Base-by-base conservation (phyloP, 2,797 vertebrate genomes). In the Gastrophryne carolinensis region DNA sequence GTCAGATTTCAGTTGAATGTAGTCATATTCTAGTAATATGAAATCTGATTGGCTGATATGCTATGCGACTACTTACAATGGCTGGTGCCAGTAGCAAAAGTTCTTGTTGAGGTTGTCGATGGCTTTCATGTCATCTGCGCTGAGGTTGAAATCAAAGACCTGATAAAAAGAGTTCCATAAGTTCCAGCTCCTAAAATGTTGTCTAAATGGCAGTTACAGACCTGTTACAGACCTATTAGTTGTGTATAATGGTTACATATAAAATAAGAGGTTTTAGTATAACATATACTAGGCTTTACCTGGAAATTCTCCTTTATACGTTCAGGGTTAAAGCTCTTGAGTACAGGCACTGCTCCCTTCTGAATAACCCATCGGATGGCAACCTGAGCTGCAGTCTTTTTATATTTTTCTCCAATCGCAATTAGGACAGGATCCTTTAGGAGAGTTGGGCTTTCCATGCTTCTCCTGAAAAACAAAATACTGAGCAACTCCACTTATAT, bases 121-220 rank as follows among this genome's bases (percentile, higher is more conserved):
- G 10, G 11, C 10, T 34, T 73, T n/a, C 79, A 79, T 79, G n/a
- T 84, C 83, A 24, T 79, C 73, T 1, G 23, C 4, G 9, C 64
- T 53, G 30, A 81, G 8, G 7, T 81, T 61, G 58, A 81, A 81
- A 35, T 81, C 63, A 27, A 78, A 80, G 10, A 72, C 68, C 80
- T 81, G 8, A 19, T 1, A 2, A 15, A 4, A 24, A 23, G 11
- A 34, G 4, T 34, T 9, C 9, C 30, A 34, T 4, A 4, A 4
- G 4, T 34, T n/a, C n/a, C n/a, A n/a, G n/a, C n/a, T n/a, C n/a
- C n/a, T n/a, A n/a, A n/a, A n/a, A n/a, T n/a, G n/a, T n/a, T n/a
- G n/a, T n/a, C n/a, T n/a, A n/a, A n/a, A n/a, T n/a, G n/a, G n/a
- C n/a, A n/a, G n/a, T n/a, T n/a, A n/a, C n/a, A n/a, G n/a, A n/a